These are phyloP conservation scores for Cassiopea andromeda DNA, from an alignment of 30 jellyfish, hydroid and myxozoan genomes.

Conservation along the genomic window DNA sequence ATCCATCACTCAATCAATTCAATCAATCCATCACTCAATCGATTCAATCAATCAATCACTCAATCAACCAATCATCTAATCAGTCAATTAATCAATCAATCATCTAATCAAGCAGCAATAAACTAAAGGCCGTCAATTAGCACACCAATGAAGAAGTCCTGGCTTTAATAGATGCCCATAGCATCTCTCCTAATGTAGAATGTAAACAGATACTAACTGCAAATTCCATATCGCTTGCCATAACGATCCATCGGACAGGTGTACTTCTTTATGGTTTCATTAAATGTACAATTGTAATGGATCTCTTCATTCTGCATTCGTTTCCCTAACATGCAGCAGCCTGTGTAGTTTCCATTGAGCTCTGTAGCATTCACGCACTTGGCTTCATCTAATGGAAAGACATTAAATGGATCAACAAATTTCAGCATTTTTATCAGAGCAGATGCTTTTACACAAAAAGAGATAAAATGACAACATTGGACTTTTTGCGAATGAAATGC, in stretches of 20 bases:
- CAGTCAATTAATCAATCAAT: no score
- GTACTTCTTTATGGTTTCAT: background rate
- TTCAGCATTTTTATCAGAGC: background rate
- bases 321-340: constrained; percentile 5
- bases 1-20: no score
- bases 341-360: background rate
- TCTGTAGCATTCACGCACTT: constrained; percentile 7
- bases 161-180: background rate
- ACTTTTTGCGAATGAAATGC: no score
- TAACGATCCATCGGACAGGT: background rate
- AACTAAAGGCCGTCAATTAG: no score
- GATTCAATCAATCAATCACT: no score
- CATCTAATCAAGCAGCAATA: no score
- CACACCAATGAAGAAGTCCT: background rate
- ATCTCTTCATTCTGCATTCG: background rate
- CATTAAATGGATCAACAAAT: background rate
- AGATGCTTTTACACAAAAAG: no score
- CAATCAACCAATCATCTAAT: no score
- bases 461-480: no score
- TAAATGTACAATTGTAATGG: background rate
- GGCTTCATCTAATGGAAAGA: background rate
- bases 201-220: background rate
- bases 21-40: no score
- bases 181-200: no score
- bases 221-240: background rate